These are phyloP conservation scores for Myotis findleyi DNA, from an alignment of 2,797 vertebrate genomes.

Conservation along the genomic window DNA sequence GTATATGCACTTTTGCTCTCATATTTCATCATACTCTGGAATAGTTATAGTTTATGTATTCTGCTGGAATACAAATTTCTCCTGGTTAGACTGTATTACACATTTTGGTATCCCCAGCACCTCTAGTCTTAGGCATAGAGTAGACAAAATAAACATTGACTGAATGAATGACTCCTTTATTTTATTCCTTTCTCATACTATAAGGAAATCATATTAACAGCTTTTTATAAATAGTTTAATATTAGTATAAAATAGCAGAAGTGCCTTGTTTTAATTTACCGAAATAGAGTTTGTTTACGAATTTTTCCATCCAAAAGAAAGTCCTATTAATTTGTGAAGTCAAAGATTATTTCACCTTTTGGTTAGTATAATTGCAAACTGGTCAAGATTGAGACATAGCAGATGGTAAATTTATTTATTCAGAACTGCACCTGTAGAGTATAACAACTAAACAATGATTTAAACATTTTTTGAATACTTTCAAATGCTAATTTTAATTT, in stretches of 20 bases:
- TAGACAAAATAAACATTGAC: constrained; percentile 15
- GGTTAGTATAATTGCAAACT: background rate
- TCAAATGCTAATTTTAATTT: constrained; percentile 92
- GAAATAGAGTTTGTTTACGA: constrained; percentile 59
- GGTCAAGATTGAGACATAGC: constrained; percentile 19
- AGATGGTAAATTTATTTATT: constrained; percentile 70
- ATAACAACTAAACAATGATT: constrained; percentile 81
- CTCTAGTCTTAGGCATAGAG: background rate
- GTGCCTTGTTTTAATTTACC: constrained; percentile 35
- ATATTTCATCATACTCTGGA: background rate
- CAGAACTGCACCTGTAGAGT: constrained; percentile 84
- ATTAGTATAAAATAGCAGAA: background rate
- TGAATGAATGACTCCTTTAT: constrained; percentile 13
- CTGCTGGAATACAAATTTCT: background rate
- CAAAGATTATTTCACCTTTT: constrained; percentile 44
- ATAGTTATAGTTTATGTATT: background rate
- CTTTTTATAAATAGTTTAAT: constrained; percentile 22
- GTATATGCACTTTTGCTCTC: background rate
- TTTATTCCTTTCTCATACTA: constrained; percentile 23
- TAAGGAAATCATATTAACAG: constrained; percentile 19
- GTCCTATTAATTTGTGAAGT: constrained; percentile 23
- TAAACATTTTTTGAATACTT: constrained; percentile 88
- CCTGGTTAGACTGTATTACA: background rate
- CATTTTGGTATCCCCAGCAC: background rate
- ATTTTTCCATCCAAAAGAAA: background rate